Conservation (phyloP, 2,888 invertebrate genomes). For the Nomada lathburiana region DNA sequence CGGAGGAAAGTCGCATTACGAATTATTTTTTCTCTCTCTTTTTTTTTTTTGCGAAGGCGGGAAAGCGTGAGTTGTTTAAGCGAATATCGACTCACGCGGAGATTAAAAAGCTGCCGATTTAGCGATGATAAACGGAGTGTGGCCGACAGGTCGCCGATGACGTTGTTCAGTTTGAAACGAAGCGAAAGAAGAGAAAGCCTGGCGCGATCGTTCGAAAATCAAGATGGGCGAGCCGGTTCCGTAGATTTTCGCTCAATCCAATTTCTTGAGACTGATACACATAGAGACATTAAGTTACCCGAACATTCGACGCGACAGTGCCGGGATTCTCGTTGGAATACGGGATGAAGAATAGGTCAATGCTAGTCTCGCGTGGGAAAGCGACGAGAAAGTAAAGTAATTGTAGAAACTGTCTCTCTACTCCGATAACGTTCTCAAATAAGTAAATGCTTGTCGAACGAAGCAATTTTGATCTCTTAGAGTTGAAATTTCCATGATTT, state of each 20-base stretch:
- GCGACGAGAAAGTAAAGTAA: background rate
- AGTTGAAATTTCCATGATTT: constrained; percentile 23
- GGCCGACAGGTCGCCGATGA: background rate
- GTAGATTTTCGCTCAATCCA: constrained; percentile 60
- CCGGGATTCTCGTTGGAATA: constrained; percentile 10
- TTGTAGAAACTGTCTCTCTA: background rate
- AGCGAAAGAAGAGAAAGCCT: constrained; percentile 21
- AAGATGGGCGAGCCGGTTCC: constrained; percentile 17
- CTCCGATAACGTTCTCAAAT: background rate
- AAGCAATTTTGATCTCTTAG: background rate
- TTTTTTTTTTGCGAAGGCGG: background rate
- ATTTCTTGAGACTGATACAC: constrained; percentile 68
- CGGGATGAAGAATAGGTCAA: too few species aligned
- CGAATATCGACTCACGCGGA: constrained; percentile 9
- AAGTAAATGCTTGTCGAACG: background rate
- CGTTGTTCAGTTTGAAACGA: constrained; percentile 8
- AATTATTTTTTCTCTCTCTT: background rate
- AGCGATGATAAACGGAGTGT: background rate
- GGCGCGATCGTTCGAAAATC: constrained; percentile 24
- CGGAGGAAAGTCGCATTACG: too few species aligned
- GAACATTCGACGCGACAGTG: constrained; percentile 2
- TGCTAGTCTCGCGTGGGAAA: too few species aligned
- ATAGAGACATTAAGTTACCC: constrained; percentile 52
- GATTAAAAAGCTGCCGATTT: constrained; percentile 32
- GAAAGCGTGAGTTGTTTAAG: too few species aligned